Conservation (phyloP, 2,113 vertebrate genomes). For the Tylochromis polylepis region DNA sequence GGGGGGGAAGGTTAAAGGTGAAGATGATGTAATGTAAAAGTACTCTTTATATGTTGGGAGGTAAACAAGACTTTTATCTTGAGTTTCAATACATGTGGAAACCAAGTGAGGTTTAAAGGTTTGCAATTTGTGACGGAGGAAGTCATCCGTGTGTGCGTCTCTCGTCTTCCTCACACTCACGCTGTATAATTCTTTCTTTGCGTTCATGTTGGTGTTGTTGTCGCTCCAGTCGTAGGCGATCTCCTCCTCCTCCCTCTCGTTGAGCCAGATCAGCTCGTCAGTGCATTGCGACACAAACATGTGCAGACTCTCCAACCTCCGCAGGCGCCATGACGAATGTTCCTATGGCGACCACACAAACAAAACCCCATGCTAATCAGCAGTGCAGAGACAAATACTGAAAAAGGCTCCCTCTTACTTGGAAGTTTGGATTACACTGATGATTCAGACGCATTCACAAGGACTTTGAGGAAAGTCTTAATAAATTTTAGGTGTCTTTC, state of each 20-base stretch:
- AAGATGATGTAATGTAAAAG: not conserved
- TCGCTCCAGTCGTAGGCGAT: constrained; percentile 97
- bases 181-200: constrained; percentile 85
- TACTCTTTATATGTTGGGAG: not conserved
- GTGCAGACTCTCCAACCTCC: constrained; percentile 87
- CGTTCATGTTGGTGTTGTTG: constrained; percentile 81
- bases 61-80: not conserved
- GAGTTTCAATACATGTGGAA: not conserved
- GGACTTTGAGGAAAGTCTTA: not conserved
- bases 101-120: not conserved
- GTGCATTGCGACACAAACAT: constrained; percentile 89
- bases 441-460: not conserved
- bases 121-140: not conserved
- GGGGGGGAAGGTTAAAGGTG: not conserved
- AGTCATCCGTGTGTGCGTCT: not conserved
- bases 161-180: constrained; percentile 72
- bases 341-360: constrained; percentile 77
- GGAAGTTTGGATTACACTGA: not conserved
- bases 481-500: not conserved
- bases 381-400: not conserved
- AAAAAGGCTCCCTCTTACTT: not conserved
- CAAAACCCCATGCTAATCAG: constrained; percentile 27
- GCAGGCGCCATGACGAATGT: constrained; percentile 89
- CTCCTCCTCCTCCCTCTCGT: constrained; percentile 96
- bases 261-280: constrained; percentile 95